Evolutionary conservation across 2,797 vertebrate genomes (phyloP), one percentile per base, ranked within the genome.

Genomic region (Carapus acus): DNA sequence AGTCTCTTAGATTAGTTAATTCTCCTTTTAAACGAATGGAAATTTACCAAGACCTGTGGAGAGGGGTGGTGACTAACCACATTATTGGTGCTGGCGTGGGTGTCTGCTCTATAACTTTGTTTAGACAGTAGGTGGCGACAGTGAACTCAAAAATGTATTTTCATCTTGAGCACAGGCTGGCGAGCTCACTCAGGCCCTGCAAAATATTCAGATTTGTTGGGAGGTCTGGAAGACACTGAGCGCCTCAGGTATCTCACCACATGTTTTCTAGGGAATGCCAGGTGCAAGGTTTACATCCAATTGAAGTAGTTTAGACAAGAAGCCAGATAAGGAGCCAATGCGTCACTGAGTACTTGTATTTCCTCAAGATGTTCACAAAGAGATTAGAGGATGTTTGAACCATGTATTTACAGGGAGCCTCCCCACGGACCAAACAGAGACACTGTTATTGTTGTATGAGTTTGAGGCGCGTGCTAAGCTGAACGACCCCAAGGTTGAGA

Each of bases 401-500:
- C 17, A 12, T 56, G 11, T 16, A 44, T 44, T 54, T 17, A 33
- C 66, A 98, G 95, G 87, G 59, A 85, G 87, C 62, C 85, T 85
- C 76, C 69, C 79, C 23, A 72, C 61, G 67, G 92, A 96, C 75
- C 86, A 85, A 13, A 92, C 90, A 54, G 91, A 93, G 41, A 88
- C 83, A 0, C 67, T 98, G 52, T 77, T 98, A 74, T 80, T 94
- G 49, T 82, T 97, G 48, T 97, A 94, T 59, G 94, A 98, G 63
- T 96, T 98, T 85, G 95, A 96, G 83, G 86, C 88, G 46, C 87
- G 89, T 63, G 88, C 90, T 44, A 97, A 95, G 78, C 79, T 92
- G 63, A 93, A 89, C 27, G 92, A 97, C 68, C 88, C 90, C 22
- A 79, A 80, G 29, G 81, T 94, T 51, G 77, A 85, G 36, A 74